Evolutionary conservation across 2,113 vertebrate species (phyloP).

Genomic region (Melanerpes formicivorus): DNA sequence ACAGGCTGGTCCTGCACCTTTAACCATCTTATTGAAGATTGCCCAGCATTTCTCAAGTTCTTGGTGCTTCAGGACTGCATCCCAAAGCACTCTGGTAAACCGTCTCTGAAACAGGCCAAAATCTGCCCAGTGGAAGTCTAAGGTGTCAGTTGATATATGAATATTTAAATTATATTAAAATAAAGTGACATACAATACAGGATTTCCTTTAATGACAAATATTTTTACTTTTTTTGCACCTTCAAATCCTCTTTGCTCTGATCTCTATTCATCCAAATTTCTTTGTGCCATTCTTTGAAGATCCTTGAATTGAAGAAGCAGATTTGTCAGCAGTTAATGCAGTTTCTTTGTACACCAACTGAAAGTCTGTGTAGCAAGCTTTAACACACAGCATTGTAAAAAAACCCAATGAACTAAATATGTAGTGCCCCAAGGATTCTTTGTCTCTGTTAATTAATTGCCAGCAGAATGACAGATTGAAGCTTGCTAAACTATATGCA

Average conservation of each 20-base stretch:
- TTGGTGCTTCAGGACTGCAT: too few species aligned
- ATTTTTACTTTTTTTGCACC: not conserved
- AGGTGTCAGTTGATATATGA: not conserved
- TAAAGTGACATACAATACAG: not conserved
- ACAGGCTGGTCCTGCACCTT: too few species aligned
- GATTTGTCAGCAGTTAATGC: not conserved
- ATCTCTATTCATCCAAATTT: not conserved
- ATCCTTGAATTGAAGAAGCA: not conserved
- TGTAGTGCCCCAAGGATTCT: not conserved
- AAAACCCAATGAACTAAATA: conserved; percentile 42
- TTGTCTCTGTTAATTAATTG: conserved; percentile 40
- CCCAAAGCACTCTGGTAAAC: too few species aligned
- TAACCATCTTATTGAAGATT: too few species aligned
- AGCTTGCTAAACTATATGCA: conserved; percentile 27
- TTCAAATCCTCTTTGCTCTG: not conserved
- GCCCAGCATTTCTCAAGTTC: too few species aligned
- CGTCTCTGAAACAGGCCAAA: too few species aligned
- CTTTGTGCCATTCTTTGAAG: not conserved
- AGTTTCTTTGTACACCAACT: not conserved
- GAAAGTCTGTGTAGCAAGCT: not conserved
- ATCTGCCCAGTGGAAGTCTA: not conserved
- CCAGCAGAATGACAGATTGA: not conserved
- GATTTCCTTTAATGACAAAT: not conserved
- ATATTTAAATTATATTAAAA: not conserved
- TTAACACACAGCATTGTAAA: conserved; percentile 1